Base-by-base conservation (phyloP, 2,797 vertebrate genomes). In the Anabacerthia variegaticeps region DNA sequence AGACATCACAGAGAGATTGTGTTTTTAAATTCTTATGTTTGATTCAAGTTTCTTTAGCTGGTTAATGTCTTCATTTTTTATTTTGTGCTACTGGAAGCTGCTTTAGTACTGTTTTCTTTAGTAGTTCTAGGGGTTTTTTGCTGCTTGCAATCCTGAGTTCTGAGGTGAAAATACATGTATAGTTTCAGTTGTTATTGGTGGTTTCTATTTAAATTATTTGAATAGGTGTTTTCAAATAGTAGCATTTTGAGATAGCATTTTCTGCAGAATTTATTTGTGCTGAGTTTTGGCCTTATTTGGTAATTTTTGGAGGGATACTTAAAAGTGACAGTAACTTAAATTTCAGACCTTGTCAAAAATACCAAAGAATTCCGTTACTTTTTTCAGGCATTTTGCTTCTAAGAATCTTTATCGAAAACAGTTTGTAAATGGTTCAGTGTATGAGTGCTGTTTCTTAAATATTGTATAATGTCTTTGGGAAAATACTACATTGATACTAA, bases 71-170 rank as follows among this genome's bases (percentile, higher is more conserved):
- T 30, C 1, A 1, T n/a, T 88, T 85, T 85, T 65, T 62, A 30
- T 55, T 69, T 76, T 84, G 22, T 2, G 4, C 7, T 61, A 30
- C 22, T 28, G 17, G 39, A 87, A 71, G 24, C 34, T 17, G 4
- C 44, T 86, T 26, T 55, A 59, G 27, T 68, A 44, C 14, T 36
- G 6, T 66, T 85, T 85, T 55, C 27, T 41, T 48, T n/a, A 67
- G 7, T 41, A 27, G 32, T 69, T 85, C 13, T 48, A 24, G 5
- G 5, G 6, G 1, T 0, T 3, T 21, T 59, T 58, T 72, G 3
- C 41, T 87, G 23, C 15, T 78, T 59, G 10, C 4, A 26, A 8
- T 89, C 39, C 9, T 5, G 30, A 18, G 19, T 77, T 91, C 44
- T 80, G 36, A 34, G 26, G 20, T 59, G 48, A 69, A 93, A 89